Base-by-base conservation (phyloP, 1,140 invertebrate species). In the Hesperophylax magnus region DNA sequence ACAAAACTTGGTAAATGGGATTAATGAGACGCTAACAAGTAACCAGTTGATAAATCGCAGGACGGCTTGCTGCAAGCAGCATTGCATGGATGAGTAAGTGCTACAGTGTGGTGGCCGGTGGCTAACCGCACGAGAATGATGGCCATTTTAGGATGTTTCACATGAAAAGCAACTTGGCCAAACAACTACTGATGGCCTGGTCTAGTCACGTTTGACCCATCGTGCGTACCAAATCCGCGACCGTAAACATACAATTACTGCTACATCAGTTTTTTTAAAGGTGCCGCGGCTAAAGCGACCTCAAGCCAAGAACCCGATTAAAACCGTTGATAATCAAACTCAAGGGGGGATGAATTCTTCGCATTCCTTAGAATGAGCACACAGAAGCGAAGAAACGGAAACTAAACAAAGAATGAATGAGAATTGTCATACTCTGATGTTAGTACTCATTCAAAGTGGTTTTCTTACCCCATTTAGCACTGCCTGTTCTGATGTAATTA, bases 151-250 rank as follows among this genome's bases (percentile, higher is more conserved):
- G 72, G 72, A 76, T 20, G 20, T 76, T 60, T 60, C 54, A 76
- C 72, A 39, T 60, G 72, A 76, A 61, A 76, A 76, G 56, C 54
- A 39, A 52, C 54, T 60, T 60, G 24, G 54, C 24, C 22, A 22
- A 47, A 47, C 39, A 14, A n/a, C 31, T 72, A 22, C 69, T 56
- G 27, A 9, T 31, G 72, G 58, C 47, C 71, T 53, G 47, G 22
- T n/a, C 17, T 22, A 27, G 34, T 75, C 72, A 75, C 72, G 72
- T 75, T 75, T 60, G 72, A 75, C 72, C 72, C 72, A 60, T 39
- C 72, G 72, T 76, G 72, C 54, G 72, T 60, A 60, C 17, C 17
- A 76, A 72, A 72, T 47, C 69, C 39, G 69, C 69, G 31, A 54
- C 69, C 47, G 39, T 72, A 72, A 72, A 72, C 52, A 71, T 71